These are phyloP conservation scores for Clanis bilineata DNA, from an alignment of 2,888 invertebrate genomes.

Conservation along the genomic window DNA sequence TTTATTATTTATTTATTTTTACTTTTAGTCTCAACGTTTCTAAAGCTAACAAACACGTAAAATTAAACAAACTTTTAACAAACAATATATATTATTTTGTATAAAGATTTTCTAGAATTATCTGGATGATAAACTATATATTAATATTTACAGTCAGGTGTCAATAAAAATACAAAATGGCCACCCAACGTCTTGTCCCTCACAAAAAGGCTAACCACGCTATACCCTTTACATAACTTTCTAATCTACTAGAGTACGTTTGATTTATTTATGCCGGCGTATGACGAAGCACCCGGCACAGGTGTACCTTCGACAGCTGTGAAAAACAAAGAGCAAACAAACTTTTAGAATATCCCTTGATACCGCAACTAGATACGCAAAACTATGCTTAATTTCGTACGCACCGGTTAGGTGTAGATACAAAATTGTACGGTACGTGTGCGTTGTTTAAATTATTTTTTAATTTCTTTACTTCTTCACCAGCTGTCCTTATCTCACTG, in stretches of 20 bases:
- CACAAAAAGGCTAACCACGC: not conserved
- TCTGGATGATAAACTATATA: too few relatives aligned
- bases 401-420: conserved; percentile 27
- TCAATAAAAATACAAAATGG: not conserved
- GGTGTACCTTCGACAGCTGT: conserved; percentile 16
- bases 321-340: conserved; percentile 12
- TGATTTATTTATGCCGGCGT: conserved; percentile 51
- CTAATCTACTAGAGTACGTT: conserved; percentile 8
- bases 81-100: too few relatives aligned
- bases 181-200: too few relatives aligned
- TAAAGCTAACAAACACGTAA: too few relatives aligned
- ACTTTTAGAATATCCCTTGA: conserved; percentile 25
- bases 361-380: conserved; percentile 44
- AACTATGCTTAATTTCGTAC: conserved; percentile 43
- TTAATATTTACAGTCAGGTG: not conserved
- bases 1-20: too few relatives aligned
- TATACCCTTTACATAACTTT: not conserved
- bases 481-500: too few relatives aligned
- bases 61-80: too few relatives aligned
- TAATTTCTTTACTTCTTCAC: not conserved
- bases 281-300: conserved; percentile 36
- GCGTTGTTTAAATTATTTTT: not conserved
- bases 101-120: too few relatives aligned
- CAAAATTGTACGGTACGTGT: too few relatives aligned
- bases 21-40: too few relatives aligned